Base-by-base conservation (phyloP, 2,888 invertebrate species). In the Mythimna albipuncta region DNA sequence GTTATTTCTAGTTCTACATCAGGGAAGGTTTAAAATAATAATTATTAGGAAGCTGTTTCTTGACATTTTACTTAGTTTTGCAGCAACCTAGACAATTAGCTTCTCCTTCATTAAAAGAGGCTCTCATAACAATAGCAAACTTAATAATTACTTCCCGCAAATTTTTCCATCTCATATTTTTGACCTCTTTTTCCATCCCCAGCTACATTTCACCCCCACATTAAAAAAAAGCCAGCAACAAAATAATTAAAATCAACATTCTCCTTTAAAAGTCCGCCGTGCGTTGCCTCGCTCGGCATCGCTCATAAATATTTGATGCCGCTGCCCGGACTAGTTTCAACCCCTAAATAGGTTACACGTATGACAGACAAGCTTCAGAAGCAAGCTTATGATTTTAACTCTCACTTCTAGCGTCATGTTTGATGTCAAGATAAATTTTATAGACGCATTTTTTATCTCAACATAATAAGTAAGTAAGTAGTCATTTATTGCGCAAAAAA, bases 271-370 rank as follows among this genome's bases (percentile, higher is more conserved):
- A 64, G 67, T 54, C 72, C 64, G 44, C 38, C 62, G 58, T 72
- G 76, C 61, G 72, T 69, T 32, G 61, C 67, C 62, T 50, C 64
- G 61, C 79, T 76, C 50, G 65, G 74, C 82, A 59, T 81, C 78
- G 21, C 76, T 84, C 85, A 88, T 88, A 88, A 88, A 88, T 88
- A 88, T 87, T 87, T 68, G 44, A 87, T 83, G 71, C 64, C 57
- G 62, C 66, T 47, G 74, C 69, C 64, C 75, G 79, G 72, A 68
- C 85, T 83, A 82, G 72, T 82, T 81, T 64, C 79, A 69, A 44
- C 75, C 77, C 70, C 63, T 88, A 87, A 88, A 87, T 88, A 87
- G 88, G 88, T 88, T 88, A 88, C 86, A 78, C 69, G 69, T 70
- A 32, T 73, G 77, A 79, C 79, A 72, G 82, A 68, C 85, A 75